phyloP scores from a whole-genome alignment of 2,888 invertebrate species.

The Synergus japonicus region DNA sequence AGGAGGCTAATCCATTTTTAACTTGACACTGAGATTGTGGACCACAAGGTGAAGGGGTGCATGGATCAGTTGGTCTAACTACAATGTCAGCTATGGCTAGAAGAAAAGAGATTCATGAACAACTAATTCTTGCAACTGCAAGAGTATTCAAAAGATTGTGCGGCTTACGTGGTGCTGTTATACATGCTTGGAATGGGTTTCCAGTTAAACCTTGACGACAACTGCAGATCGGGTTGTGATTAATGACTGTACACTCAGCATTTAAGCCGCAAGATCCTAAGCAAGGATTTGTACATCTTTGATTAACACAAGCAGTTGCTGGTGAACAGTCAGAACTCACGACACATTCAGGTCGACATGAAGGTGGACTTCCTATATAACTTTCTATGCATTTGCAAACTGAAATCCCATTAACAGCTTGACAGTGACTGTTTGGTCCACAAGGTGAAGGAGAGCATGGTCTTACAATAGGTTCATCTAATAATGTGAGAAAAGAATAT shows the following conservation, averaged over 20 bases:
- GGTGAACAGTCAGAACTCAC: constrained; percentile 78
- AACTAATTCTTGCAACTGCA: neutral
- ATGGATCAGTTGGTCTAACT: constrained; percentile 66
- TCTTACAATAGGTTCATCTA: constrained; percentile 38
- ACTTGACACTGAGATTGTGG: constrained; percentile 79
- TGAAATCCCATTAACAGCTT: constrained; percentile 80
- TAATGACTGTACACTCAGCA: constrained; percentile 79
- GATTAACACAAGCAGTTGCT: constrained; percentile 82
- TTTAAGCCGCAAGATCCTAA: constrained; percentile 87
- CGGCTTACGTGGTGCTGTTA: constrained; percentile 16
- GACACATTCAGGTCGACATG: constrained; percentile 77
- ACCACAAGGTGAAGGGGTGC: constrained; percentile 79
- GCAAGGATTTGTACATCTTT: constrained; percentile 86
- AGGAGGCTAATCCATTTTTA: constrained; percentile 78
- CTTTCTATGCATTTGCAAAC: constrained; percentile 78
- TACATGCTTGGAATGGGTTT: constrained; percentile 82
- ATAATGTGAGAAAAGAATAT: neutral
- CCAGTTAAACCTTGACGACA: constrained; percentile 79
- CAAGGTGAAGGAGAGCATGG: constrained; percentile 53
- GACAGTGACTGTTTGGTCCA: constrained; percentile 80
- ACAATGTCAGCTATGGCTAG: neutral
- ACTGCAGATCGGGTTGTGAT: constrained; percentile 80
- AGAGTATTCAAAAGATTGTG: neutral
- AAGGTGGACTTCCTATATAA: constrained; percentile 77
- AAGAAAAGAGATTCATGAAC: neutral